Conservation (phyloP, 2,888 invertebrate genomes). For the Mycalesis mineus region DNA sequence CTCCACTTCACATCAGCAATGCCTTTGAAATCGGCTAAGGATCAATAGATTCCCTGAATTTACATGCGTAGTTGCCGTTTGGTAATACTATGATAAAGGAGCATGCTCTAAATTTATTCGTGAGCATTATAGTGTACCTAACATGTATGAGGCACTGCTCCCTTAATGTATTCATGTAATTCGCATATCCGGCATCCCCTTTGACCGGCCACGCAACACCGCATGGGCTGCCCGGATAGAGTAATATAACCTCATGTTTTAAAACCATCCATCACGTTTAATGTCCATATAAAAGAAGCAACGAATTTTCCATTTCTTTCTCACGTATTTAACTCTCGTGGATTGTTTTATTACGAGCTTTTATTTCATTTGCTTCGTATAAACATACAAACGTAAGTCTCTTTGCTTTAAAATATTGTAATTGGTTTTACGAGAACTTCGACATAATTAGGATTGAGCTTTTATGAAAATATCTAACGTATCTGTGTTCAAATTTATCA, state of each 20-base stretch:
- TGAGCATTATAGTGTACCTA: constrained; percentile 71
- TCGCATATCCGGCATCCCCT: constrained; percentile 77
- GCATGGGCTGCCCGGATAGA: constrained; percentile 69
- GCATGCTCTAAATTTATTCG: constrained; percentile 74
- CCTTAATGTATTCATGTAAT: constrained; percentile 79
- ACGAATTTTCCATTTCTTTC: constrained; percentile 57
- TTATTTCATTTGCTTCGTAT: too few species aligned
- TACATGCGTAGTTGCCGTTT: constrained; percentile 63
- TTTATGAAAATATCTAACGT: too few species aligned
- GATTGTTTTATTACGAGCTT: too few species aligned
- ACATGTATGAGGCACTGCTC: constrained; percentile 70
- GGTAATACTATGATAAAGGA: constrained; percentile 63
- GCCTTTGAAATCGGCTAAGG: constrained; percentile 41
- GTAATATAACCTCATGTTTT: constrained; percentile 77
- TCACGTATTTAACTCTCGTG: constrained; percentile 40
- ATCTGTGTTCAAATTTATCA: too few species aligned
- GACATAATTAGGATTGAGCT: too few species aligned
- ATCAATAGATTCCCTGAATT: constrained; percentile 58
- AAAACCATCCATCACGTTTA: constrained; percentile 77
- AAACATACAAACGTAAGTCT: too few species aligned
- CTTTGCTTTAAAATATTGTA: too few species aligned
- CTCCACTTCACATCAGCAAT: neutral
- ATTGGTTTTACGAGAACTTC: too few species aligned
- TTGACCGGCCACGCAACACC: constrained; percentile 78
- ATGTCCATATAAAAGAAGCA: constrained; percentile 74